Conservation (phyloP, 2,113 vertebrate genomes). For the Jacana jacana region DNA sequence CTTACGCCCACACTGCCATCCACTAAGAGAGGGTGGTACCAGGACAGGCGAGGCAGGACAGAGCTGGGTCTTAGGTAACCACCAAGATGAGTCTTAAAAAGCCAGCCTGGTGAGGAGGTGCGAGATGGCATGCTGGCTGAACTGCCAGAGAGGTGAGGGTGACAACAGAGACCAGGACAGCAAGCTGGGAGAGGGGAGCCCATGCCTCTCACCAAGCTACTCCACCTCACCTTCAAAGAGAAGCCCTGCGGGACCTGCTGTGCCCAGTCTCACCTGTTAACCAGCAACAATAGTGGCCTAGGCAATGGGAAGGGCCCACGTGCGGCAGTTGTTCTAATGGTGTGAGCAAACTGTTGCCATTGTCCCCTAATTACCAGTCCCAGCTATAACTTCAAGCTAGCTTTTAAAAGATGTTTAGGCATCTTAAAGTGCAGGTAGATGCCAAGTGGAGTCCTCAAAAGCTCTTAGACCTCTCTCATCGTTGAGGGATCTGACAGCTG, state of each 20-base stretch:
- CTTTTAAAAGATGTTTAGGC: background rate
- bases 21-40: background rate
- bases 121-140: accelerated
- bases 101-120: background rate
- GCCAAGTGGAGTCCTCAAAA: background rate
- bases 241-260: accelerated
- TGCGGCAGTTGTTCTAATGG: background rate
- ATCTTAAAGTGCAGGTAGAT: background rate
- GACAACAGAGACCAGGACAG: background rate
- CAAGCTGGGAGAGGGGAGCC: background rate
- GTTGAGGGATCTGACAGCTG: background rate
- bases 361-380: background rate
- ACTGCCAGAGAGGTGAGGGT: background rate
- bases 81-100: background rate
- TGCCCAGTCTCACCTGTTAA: slow-evolving; percentile 4
- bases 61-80: background rate
- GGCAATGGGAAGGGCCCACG: background rate
- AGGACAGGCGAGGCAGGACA: background rate
- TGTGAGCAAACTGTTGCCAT: background rate
- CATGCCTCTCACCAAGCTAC: background rate
- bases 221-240: background rate
- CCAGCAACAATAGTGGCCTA: background rate
- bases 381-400: background rate
- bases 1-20: background rate
- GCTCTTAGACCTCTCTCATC: background rate